phyloP scores from a whole-genome alignment of 2,797 vertebrate species.

The Spheniscus humboldti region DNA sequence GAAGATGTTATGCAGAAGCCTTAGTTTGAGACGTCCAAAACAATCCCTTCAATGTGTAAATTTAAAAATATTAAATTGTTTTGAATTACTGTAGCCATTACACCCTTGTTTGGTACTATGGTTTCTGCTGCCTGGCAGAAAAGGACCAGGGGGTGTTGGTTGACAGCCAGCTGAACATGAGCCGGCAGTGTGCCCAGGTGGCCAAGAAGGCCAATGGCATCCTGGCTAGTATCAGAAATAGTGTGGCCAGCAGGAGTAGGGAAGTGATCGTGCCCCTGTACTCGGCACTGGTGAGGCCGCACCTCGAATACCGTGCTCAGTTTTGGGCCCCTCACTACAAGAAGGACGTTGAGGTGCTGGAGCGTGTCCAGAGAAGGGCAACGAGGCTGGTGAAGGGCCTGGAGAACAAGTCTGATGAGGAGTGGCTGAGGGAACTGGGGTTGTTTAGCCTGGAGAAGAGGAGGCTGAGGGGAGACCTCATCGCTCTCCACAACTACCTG shows the following conservation, averaged over 20 bases:
- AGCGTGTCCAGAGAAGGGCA: no score
- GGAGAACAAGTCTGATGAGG: no score
- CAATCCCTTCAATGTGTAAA: not conserved
- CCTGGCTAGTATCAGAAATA: accelerated
- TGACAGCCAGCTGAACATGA: accelerated
- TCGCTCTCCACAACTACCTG: no score
- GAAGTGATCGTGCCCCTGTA: accelerated
- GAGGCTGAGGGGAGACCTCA: not conserved
- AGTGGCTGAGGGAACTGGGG: not conserved
- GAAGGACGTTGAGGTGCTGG: no score
- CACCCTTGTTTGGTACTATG: not conserved
- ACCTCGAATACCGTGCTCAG: no score
- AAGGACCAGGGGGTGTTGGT: accelerated
- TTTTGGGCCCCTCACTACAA: no score
- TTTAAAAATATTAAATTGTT: not conserved
- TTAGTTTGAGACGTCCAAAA: not conserved
- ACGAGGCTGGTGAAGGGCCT: no score
- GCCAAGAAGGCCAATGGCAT: not conserved
- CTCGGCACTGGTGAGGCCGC: no score
- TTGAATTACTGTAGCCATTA: not conserved
- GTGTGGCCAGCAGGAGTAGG: not conserved
- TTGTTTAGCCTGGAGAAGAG: not conserved
- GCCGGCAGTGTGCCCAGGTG: not conserved
- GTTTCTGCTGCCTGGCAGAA: not conserved
- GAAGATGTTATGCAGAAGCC: not conserved